Evolutionary conservation across 2,113 vertebrate genomes (phyloP).

Genomic region (Calypte anna): DNA sequence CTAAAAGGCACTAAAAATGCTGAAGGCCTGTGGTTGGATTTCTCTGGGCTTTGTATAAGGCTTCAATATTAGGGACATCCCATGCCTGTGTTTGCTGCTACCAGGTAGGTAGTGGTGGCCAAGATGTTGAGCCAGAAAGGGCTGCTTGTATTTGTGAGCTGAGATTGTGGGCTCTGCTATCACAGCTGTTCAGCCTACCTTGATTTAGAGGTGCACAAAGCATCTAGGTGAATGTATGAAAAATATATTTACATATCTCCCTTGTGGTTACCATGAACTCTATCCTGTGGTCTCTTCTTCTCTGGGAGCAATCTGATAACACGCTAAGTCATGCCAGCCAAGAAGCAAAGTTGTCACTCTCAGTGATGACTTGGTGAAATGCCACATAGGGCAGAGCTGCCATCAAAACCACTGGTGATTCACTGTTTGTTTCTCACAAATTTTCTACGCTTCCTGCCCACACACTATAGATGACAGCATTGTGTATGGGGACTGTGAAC

Average conservation of each 20-base stretch:
- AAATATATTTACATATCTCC: not conserved
- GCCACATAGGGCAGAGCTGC: not conserved
- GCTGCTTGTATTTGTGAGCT: fast-evolving
- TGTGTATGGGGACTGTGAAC: slow-evolving; percentile 17
- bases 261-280: not conserved
- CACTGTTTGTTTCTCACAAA: slow-evolving; percentile 55
- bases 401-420: slow-evolving; percentile 39
- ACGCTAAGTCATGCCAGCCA: not conserved
- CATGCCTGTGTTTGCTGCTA: not conserved
- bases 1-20: not conserved
- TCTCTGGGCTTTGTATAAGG: not conserved
- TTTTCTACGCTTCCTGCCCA: slow-evolving; percentile 24
- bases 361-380: slow-evolving; percentile 35
- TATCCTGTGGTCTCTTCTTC: not conserved
- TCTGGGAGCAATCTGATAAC: not conserved
- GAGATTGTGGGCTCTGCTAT: fast-evolving
- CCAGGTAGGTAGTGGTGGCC: not conserved
- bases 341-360: slow-evolving; percentile 48
- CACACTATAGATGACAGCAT: not conserved
- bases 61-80: not conserved
- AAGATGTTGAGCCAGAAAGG: not conserved
- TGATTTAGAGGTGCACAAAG: not conserved
- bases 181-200: not conserved
- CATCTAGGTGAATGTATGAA: not conserved
- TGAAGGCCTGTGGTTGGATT: not conserved